phyloP scores from a whole-genome alignment of 1,140 invertebrate species.

The Gerris buenoi region DNA sequence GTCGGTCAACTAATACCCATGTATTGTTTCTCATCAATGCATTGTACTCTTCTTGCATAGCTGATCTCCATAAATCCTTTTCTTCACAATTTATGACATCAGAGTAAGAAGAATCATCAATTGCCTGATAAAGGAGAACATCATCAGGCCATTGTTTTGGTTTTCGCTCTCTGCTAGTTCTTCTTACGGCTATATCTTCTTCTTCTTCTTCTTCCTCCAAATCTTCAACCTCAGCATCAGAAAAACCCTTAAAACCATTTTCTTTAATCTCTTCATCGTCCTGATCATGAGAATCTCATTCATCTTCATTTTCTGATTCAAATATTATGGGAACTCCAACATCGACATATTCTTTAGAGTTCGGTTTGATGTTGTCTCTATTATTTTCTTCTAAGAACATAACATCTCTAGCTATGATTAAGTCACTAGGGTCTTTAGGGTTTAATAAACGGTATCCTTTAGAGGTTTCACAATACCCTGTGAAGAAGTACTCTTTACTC shows the following conservation, averaged over 20 bases:
- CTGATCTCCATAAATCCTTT: not conserved
- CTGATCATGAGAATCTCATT: too few species aligned
- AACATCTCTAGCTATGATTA: conserved; percentile 7
- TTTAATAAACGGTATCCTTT: conserved; percentile 7
- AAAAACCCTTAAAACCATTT: not conserved
- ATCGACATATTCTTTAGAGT: not conserved
- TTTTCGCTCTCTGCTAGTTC: not conserved
- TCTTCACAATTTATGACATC: not conserved
- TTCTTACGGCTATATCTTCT: not conserved
- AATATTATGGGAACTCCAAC: not conserved
- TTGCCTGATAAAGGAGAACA: not conserved
- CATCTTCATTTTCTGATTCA: not conserved
- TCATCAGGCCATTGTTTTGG: not conserved
- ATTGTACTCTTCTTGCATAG: not conserved
- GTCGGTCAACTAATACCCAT: not conserved
- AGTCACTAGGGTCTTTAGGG: not conserved
- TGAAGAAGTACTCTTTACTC: conserved; percentile 22
- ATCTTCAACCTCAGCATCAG: not conserved
- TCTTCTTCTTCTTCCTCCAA: not conserved
- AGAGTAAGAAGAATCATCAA: not conserved
- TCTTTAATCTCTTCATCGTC: not conserved
- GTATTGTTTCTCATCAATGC: not conserved
- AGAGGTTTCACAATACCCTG: conserved; percentile 16
- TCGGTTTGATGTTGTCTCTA: not conserved
- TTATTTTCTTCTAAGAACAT: conserved; percentile 3